These are phyloP conservation scores for Pachypsylla venusta DNA, from an alignment of 1,140 invertebrate species.

Conservation along the genomic window DNA sequence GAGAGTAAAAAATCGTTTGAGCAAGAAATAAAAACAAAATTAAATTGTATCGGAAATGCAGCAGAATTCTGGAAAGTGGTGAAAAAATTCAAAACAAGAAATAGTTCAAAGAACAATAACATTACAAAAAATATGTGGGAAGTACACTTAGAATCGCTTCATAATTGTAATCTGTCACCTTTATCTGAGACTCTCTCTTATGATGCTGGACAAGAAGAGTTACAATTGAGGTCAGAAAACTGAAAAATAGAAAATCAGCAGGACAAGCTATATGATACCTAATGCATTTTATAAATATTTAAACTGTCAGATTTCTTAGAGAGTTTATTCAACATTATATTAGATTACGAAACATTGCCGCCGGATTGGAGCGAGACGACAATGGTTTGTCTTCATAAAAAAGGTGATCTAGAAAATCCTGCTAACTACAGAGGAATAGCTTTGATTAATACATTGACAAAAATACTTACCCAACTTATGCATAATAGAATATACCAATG, in stretches of 20 bases:
- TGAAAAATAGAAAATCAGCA: background rate
- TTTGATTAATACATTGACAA: too few species aligned
- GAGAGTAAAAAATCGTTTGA: background rate
- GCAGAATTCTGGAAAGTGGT: background rate
- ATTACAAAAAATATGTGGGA: background rate
- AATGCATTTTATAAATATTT: background rate
- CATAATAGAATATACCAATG: too few species aligned
- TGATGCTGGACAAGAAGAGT: slow-evolving; percentile 4
- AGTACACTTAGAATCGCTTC: background rate
- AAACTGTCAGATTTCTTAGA: background rate
- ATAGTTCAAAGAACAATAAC: background rate
- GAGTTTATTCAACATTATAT: background rate
- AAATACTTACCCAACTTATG: too few species aligned
- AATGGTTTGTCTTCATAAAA: background rate
- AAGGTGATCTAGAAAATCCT: too few species aligned
- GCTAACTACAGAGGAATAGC: too few species aligned
- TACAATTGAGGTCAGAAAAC: background rate
- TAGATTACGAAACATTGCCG: background rate
- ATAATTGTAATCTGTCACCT: background rate
- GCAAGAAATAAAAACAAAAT: slow-evolving; percentile 4
- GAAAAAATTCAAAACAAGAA: background rate
- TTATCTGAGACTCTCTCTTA: background rate
- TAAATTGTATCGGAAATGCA: background rate
- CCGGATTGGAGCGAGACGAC: background rate
- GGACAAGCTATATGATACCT: background rate